Conservation (phyloP, 2,113 vertebrate genomes). For the Gallinago media region DNA sequence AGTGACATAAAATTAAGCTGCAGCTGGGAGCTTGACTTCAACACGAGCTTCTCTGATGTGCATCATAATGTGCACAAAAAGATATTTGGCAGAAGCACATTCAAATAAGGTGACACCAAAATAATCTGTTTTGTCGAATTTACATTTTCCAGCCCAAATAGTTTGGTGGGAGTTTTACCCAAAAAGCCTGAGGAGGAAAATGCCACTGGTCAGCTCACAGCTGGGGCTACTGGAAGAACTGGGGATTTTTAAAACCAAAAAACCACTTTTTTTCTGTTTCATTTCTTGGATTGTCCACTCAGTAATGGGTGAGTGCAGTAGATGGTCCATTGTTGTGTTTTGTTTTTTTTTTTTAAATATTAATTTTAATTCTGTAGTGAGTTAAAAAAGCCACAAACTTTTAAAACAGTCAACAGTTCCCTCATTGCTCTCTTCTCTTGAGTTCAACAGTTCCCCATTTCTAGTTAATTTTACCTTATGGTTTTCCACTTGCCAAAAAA, state of each 20-base stretch:
- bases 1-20: slow-evolving; percentile 48
- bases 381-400: not conserved
- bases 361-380: not conserved
- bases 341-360: not conserved
- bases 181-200: not conserved
- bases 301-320: too few relatives aligned
- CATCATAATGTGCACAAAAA: not conserved
- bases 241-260: not conserved
- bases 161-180: not conserved
- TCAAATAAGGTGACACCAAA: not conserved
- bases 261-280: not conserved
- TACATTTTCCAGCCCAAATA: rapidly evolving
- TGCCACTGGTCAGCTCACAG: not conserved
- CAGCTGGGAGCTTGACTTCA: slow-evolving; percentile 29
- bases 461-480: not conserved
- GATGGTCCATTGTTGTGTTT: not conserved
- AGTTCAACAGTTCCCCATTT: rapidly evolving
- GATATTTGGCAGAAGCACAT: not conserved
- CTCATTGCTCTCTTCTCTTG: not conserved
- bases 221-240: not conserved
- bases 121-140: not conserved
- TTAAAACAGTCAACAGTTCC: not conserved
- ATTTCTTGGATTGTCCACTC: not conserved
- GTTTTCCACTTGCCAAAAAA: not conserved
- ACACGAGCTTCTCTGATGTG: not conserved